phyloP scores from a whole-genome alignment of 2,797 vertebrate species.

The Halcyon chelicuti region DNA sequence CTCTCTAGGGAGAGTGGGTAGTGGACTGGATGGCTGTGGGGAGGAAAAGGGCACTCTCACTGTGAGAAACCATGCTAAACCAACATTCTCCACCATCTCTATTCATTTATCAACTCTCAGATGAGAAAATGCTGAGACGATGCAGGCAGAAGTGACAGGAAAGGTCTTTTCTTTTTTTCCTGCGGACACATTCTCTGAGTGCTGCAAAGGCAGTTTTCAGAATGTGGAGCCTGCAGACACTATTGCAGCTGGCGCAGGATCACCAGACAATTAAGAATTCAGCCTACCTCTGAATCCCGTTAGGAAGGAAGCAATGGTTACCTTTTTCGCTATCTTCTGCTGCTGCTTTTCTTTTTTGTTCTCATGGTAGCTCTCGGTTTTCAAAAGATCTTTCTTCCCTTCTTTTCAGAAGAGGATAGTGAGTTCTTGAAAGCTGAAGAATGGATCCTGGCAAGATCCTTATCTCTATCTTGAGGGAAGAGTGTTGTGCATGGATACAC shows the following conservation, averaged over 20 bases:
- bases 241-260: slow-evolving; percentile 28
- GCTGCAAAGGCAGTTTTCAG: slow-evolving; percentile 51
- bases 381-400: not conserved
- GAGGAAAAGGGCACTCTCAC: not conserved
- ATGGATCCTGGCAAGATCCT: slow-evolving; percentile 9
- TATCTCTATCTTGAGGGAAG: not conserved
- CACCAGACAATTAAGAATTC: slow-evolving; percentile 60
- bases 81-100: not conserved
- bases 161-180: slow-evolving; percentile 43
- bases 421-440: slow-evolving; percentile 37
- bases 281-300: slow-evolving; percentile 43
- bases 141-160: slow-evolving; percentile 39
- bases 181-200: slow-evolving; percentile 28
- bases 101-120: not conserved
- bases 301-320: slow-evolving; percentile 6
- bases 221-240: slow-evolving; percentile 45
- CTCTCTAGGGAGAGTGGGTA: not conserved
- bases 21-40: not conserved
- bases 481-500: not conserved
- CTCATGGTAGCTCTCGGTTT: slow-evolving; percentile 19
- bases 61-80: not conserved
- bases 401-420: slow-evolving; percentile 12
- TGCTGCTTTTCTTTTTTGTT: slow-evolving; percentile 15
- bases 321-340: not conserved
- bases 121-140: slow-evolving; percentile 39